Evolutionary conservation across 2,113 vertebrate genomes (phyloP).

Genomic region (Opisthocomus hoazin): DNA sequence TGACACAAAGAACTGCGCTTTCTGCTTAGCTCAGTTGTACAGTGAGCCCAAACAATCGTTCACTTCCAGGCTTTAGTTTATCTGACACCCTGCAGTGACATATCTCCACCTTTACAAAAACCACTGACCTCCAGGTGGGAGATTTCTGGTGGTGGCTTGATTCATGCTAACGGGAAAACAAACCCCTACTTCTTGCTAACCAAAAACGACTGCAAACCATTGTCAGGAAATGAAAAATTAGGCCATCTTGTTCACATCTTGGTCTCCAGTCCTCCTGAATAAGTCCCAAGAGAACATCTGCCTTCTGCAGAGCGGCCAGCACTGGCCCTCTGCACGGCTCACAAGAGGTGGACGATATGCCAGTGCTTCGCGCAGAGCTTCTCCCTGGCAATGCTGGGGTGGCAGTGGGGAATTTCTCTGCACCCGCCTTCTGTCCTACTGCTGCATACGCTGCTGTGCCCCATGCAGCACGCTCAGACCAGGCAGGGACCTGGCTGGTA

Average conservation of each 20-base stretch:
- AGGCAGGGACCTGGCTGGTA: not conserved
- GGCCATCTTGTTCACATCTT: not conserved
- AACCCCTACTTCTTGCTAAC: not conserved
- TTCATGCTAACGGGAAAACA: not conserved
- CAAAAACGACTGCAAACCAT: not conserved
- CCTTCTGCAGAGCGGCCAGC: not conserved
- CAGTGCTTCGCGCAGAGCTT: not conserved
- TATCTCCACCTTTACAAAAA: not conserved
- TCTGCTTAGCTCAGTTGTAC: not conserved
- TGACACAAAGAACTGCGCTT: not conserved
- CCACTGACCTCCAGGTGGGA: not conserved
- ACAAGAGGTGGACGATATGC: rapidly evolving
- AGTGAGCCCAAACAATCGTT: not conserved
- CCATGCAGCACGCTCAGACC: rapidly evolving
- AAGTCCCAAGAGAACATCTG: not conserved
- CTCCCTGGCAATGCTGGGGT: not conserved
- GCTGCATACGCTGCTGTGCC: not conserved
- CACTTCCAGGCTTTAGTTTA: not conserved
- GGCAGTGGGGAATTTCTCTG: not conserved
- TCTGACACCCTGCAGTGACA: not conserved
- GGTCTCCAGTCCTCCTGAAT: not conserved
- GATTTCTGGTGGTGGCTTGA: not conserved
- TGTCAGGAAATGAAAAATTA: not conserved
- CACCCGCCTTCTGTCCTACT: not conserved
- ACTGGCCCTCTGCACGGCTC: not conserved